A percentile compares a stretch with the other conserved stretches of the same genome.
phyloP scores from a whole-genome alignment of 2,888 invertebrate genomes.

The Metacarcinus magister region DNA sequence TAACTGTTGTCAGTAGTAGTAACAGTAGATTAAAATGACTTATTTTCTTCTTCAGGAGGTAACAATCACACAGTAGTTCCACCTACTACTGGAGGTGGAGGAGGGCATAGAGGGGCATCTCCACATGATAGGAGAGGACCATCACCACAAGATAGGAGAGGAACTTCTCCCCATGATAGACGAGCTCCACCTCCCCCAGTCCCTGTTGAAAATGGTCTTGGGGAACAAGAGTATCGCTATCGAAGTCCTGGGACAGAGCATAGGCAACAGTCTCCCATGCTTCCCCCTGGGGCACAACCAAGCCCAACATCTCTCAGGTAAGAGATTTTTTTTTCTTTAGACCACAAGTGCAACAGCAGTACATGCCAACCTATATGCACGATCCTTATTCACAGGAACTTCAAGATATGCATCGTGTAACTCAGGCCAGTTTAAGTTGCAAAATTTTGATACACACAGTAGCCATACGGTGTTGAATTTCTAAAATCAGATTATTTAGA shows the following conservation, averaged over 20 bases:
- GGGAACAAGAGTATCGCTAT: constrained; percentile 79
- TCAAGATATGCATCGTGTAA: too few relatives aligned
- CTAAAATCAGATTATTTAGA: not conserved
- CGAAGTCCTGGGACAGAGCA: constrained; percentile 80
- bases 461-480: not conserved
- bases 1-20: not conserved
- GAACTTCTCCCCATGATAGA: constrained; percentile 79
- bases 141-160: constrained; percentile 76
- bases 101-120: constrained; percentile 73
- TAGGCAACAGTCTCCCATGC: constrained; percentile 80
- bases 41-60: constrained; percentile 62
- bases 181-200: constrained; percentile 70
- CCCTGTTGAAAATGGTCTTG: constrained; percentile 79
- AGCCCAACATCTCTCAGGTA: constrained; percentile 80
- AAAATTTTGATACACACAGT: not conserved
- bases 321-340: not conserved
- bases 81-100: constrained; percentile 67
- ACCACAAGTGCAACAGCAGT: not conserved
- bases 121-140: constrained; percentile 75
- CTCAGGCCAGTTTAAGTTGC: too few relatives aligned
- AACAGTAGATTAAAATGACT: not conserved
- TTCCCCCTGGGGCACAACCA: constrained; percentile 80
- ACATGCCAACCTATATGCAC: too few relatives aligned
- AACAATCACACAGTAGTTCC: constrained; percentile 64
- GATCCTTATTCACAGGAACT: too few relatives aligned